phyloP scores from a whole-genome alignment of 2,113 vertebrate genomes.

The Vidua macroura region DNA sequence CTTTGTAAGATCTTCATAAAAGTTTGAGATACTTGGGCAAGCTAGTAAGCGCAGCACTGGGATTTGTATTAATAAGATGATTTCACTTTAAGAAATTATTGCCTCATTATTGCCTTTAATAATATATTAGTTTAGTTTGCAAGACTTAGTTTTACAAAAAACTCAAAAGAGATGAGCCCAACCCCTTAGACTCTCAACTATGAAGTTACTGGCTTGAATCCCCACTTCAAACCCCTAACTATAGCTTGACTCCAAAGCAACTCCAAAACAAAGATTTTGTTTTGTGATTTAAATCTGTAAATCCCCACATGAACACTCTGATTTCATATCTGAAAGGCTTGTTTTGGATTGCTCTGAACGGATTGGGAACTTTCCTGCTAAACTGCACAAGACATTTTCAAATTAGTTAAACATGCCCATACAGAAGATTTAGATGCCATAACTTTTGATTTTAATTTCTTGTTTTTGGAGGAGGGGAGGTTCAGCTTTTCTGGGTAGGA shows the following conservation, averaged over 20 bases:
- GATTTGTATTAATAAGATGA: background rate
- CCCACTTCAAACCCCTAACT: background rate
- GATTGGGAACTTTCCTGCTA: background rate
- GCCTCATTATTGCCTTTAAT: background rate
- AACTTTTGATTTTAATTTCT: background rate
- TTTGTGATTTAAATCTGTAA: conserved; percentile 45
- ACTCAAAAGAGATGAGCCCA: background rate
- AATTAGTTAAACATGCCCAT: background rate
- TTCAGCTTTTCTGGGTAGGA: background rate
- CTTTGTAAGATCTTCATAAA: background rate
- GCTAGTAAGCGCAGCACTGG: background rate
- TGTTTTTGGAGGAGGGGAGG: background rate
- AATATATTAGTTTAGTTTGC: background rate
- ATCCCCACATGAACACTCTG: conserved; percentile 7
- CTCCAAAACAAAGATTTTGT: conserved; percentile 29
- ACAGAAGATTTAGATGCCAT: background rate
- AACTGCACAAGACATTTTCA: background rate
- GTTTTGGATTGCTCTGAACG: background rate
- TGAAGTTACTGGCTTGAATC: conserved; percentile 33
- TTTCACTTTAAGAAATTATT: background rate
- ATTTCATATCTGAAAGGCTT: conserved; percentile 22
- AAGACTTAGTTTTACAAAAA: background rate
- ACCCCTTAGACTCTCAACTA: background rate
- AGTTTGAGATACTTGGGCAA: background rate
- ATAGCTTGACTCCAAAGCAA: conserved; percentile 2